Evolutionary conservation across 2,113 vertebrate genomes (phyloP), one percentile per base, ranked within the genome.

Genomic region (Notiomystis cincta): DNA sequence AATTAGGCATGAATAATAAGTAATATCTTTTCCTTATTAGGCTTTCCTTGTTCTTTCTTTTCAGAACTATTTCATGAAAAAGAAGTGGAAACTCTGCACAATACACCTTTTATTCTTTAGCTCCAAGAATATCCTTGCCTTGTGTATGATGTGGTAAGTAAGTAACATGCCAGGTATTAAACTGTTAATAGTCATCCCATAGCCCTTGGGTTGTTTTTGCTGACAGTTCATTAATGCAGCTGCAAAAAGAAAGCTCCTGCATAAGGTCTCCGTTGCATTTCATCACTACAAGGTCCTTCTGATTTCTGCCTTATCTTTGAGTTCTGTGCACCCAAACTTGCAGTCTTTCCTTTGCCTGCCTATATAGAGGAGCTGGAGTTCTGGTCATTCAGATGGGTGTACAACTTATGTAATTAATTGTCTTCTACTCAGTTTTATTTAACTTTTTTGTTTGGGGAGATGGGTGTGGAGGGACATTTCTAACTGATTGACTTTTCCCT

Each of bases 381-480:
- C 6, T 35, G 9, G 6, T 69, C 11, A 54, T 9, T 33, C 27
- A 62, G 11, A 27, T 28, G 24, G 8, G 12, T 9, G 3, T 6
- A 20, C 5, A 33, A 51, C 3, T 20, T 61, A 17, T 22, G 13
- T 12, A n/a, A 19, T 51, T 35, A 67, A 42, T 33, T 37, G 1
- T 24, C 19, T 28, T 60, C 8, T 35, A 44, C 18, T 58, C 2
- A 35, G 42, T 57, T 48, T 28, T 56, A 10, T 10, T 13, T 61
- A 7, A 27, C 3, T 27, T 15, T 42, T 57, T 33, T 5, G 4
- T 61, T 35, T 35, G 11, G 2, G 15, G 5, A 10, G 2, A 15
- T 30, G 16, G 2, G 5, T 57, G 6, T 0, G 1, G n/a, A 25
- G 35, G 9, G 7, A 6, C 7, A 27, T 45, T 90, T 69, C 7